Conservation (phyloP, 2,888 invertebrate species). For the Drosophila mettleri region DNA sequence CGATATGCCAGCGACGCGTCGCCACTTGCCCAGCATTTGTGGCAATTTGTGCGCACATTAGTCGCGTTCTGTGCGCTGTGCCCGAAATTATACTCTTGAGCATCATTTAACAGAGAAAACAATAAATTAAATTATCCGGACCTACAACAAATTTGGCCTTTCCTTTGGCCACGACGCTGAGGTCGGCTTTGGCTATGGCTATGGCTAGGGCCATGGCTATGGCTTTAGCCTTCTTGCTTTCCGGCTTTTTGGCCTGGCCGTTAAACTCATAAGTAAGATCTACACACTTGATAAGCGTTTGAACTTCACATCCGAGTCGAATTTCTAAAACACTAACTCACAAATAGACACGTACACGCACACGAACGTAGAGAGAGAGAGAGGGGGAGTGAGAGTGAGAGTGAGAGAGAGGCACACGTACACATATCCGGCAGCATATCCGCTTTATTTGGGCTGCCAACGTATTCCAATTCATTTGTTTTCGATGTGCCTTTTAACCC, state of each 20-base stretch:
- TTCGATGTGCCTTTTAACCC: constrained; percentile 65
- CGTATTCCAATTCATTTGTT: constrained; percentile 79
- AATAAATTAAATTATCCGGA: constrained; percentile 80
- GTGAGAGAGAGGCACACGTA: constrained; percentile 5
- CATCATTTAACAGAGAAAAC: constrained; percentile 78
- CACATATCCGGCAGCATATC: constrained; percentile 66
- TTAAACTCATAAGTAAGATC: constrained; percentile 80
- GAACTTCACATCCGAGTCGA: constrained; percentile 76
- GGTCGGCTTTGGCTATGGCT: background rate
- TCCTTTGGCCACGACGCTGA: constrained; percentile 38
- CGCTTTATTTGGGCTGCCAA: constrained; percentile 74
- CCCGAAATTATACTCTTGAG: constrained; percentile 78
- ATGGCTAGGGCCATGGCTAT: background rate
- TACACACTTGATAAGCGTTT: constrained; percentile 79
- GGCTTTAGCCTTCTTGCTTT: constrained; percentile 12
- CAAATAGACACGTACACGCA: constrained; percentile 71
- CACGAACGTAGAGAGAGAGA: constrained; percentile 4
- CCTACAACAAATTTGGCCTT: constrained; percentile 74
- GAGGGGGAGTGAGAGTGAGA: constrained; percentile 10
- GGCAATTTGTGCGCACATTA: constrained; percentile 79
- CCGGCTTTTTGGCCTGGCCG: constrained; percentile 45
- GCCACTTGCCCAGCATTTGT: constrained; percentile 14
- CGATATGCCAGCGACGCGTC: constrained; percentile 35
- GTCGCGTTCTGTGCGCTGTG: constrained; percentile 60
- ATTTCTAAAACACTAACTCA: constrained; percentile 80